Evolutionary conservation across 1,140 invertebrate genomes (phyloP).

Genomic region (Cydia splendana): DNA sequence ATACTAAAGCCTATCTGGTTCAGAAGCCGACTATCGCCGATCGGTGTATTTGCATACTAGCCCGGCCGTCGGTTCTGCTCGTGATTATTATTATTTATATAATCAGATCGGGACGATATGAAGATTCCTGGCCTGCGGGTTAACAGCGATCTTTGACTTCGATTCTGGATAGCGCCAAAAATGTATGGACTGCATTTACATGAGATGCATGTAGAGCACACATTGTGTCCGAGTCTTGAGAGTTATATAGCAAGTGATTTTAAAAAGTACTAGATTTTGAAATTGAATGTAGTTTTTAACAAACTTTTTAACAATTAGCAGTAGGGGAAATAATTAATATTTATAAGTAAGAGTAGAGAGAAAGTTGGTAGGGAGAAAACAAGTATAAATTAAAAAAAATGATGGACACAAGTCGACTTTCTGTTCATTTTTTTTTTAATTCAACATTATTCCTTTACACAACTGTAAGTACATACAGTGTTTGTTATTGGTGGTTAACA

Average conservation of each 20-base stretch:
- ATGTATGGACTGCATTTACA: slow-evolving; percentile 8
- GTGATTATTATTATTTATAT: slow-evolving; percentile 33
- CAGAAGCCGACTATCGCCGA: slow-evolving; percentile 19
- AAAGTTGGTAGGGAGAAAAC: too few relatives aligned
- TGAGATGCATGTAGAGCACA: slow-evolving; percentile 1
- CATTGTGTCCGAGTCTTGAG: not conserved
- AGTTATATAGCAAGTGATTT: not conserved
- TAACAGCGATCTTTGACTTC: slow-evolving; percentile 26
- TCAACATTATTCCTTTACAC: too few relatives aligned
- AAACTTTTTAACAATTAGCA: too few relatives aligned
- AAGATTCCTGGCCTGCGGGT: slow-evolving; percentile 24
- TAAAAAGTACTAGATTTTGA: not conserved
- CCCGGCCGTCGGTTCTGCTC: slow-evolving; percentile 19
- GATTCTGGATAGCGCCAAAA: slow-evolving; percentile 29
- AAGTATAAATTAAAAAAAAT: too few relatives aligned
- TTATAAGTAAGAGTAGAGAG: too few relatives aligned
- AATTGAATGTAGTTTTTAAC: too few relatives aligned
- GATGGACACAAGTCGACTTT: too few relatives aligned
- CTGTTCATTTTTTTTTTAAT: too few relatives aligned
- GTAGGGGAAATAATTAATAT: too few relatives aligned
- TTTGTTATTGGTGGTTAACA: too few relatives aligned
- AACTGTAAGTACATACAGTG: too few relatives aligned
- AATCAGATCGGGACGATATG: slow-evolving; percentile 26
- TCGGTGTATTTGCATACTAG: slow-evolving; percentile 30
- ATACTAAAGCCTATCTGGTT: slow-evolving; percentile 14